Percentiles rank a stretch among this genome's conserved stretches.
phyloP scores from a whole-genome alignment of 2,888 invertebrate species.

The Perizoma flavofasciatum region DNA sequence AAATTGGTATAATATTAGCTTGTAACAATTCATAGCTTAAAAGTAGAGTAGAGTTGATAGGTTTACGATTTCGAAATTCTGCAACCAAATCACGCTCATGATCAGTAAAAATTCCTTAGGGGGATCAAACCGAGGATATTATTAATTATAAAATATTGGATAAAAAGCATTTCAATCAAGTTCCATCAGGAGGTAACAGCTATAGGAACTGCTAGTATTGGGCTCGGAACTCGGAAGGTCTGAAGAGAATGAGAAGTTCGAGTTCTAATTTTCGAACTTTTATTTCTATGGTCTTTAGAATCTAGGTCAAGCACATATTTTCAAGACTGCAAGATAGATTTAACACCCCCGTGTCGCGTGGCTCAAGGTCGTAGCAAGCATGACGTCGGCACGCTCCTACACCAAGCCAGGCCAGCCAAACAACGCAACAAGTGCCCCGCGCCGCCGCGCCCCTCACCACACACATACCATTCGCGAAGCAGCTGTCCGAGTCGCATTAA shows the following conservation, averaged over 20 bases:
- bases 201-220: too few species aligned
- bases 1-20: too few species aligned
- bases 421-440: slow-evolving; percentile 80
- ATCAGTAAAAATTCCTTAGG: too few species aligned
- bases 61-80: too few species aligned
- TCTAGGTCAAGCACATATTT: not conserved
- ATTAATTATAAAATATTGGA: too few species aligned
- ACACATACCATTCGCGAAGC: slow-evolving; percentile 63
- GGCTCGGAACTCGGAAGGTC: too few species aligned
- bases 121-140: too few species aligned
- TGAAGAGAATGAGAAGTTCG: not conserved
- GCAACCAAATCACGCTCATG: too few species aligned
- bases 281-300: not conserved
- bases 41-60: too few species aligned
- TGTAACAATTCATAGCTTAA: too few species aligned
- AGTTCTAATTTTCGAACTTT: not conserved
- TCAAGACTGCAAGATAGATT: slow-evolving; percentile 11
- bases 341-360: slow-evolving; percentile 58
- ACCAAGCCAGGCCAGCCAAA: slow-evolving; percentile 62
- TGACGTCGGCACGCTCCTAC: slow-evolving; percentile 74
- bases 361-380: slow-evolving; percentile 61
- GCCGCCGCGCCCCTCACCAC: slow-evolving; percentile 44
- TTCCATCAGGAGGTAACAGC: too few species aligned
- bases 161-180: too few species aligned
- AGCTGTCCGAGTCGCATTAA: slow-evolving; percentile 50